A percentile compares a stretch with the other conserved stretches of the same genome.
phyloP scores from a whole-genome alignment of 2,888 invertebrate species.

The Hyposoter dolosus region DNA sequence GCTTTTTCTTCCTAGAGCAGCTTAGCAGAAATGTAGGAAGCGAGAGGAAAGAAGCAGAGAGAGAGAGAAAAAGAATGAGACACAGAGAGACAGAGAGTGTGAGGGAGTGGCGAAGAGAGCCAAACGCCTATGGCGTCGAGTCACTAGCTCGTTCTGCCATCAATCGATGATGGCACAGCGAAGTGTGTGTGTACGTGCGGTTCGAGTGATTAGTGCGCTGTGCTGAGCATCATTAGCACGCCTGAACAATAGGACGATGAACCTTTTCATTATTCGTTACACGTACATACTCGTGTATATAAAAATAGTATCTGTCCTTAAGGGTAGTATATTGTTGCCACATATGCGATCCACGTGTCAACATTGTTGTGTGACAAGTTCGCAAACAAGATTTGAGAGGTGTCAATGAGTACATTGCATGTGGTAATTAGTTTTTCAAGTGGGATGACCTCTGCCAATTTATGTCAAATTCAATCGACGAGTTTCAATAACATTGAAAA shows the following conservation, averaged over 20 bases:
- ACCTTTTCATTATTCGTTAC: slow-evolving; percentile 80
- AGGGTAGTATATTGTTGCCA: slow-evolving; percentile 57
- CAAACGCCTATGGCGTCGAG: slow-evolving; percentile 49
- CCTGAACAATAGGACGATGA: slow-evolving; percentile 74
- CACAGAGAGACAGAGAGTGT: too few relatives aligned
- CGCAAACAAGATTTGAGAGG: slow-evolving; percentile 11
- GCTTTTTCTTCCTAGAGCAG: slow-evolving; percentile 48
- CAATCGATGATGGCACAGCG: slow-evolving; percentile 71
- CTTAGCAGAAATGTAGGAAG: slow-evolving; percentile 1
- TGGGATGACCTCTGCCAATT: neutral
- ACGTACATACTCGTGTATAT: slow-evolving; percentile 62
- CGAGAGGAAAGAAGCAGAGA: neutral
- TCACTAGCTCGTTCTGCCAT: slow-evolving; percentile 58
- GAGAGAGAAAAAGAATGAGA: neutral
- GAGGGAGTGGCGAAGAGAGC: neutral
- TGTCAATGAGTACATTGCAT: slow-evolving; percentile 7
- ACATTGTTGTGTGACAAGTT: slow-evolving; percentile 4
- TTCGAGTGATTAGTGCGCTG: slow-evolving; percentile 71
- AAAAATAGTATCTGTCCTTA: neutral
- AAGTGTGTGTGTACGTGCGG: slow-evolving; percentile 23
- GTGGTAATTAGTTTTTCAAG: neutral
- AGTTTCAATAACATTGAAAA: neutral
- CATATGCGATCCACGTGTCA: slow-evolving; percentile 38
- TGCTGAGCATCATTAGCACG: slow-evolving; percentile 73
- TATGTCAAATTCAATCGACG: neutral